Conservation (phyloP, 2,888 invertebrate species). For the Agelastica alni region DNA sequence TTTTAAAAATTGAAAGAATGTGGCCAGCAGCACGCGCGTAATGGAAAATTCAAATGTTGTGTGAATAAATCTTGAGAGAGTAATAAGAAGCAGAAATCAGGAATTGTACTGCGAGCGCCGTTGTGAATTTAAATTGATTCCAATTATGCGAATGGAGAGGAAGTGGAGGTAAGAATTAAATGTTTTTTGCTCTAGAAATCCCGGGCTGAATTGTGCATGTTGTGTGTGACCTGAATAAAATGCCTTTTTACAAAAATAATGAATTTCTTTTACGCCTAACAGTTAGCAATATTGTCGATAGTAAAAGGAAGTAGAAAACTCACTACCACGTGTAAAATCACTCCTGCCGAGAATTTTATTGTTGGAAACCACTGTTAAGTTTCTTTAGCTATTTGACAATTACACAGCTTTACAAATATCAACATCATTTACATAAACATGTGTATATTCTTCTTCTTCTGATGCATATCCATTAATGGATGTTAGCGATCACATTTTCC, state of each 20-base stretch:
- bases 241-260: neutral
- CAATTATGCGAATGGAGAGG: conserved; percentile 25
- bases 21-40: neutral
- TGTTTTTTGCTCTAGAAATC: conserved; percentile 8
- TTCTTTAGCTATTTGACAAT: too few relatives aligned
- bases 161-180: conserved; percentile 23
- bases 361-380: too few relatives aligned
- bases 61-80: conserved; percentile 31
- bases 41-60: conserved; percentile 28
- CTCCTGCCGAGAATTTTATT: too few relatives aligned
- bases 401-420: too few relatives aligned
- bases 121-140: conserved; percentile 34
- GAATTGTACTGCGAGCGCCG: conserved; percentile 29
- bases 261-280: neutral
- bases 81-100: conserved; percentile 30
- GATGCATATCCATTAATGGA: too few relatives aligned
- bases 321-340: too few relatives aligned
- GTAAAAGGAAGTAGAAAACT: too few relatives aligned
- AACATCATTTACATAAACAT: too few relatives aligned
- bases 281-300: too few relatives aligned
- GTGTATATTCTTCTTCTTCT: too few relatives aligned
- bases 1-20: conserved; percentile 10
- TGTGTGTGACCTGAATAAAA: conserved; percentile 13
- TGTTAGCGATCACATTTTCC: too few relatives aligned
- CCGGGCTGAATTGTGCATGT: conserved; percentile 10